Percentiles rank a stretch among this genome's conserved stretches.
Evolutionary conservation across 2,113 vertebrate genomes (phyloP).

Genomic region (Cottus gobio): DNA sequence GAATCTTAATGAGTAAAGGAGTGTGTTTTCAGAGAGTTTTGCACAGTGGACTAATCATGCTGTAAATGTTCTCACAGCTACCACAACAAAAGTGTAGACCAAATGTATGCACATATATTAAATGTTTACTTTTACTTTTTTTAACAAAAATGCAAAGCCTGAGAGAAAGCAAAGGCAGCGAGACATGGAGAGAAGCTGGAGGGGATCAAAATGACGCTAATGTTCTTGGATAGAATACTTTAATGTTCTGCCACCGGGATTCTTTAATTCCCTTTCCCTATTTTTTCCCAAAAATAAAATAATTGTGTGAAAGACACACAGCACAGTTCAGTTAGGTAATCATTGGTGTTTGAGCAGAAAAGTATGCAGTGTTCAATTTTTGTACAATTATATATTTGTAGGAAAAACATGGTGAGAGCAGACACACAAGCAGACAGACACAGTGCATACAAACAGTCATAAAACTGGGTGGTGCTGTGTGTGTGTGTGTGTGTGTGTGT

Average conservation of each 20-base stretch:
- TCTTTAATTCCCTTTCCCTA: constrained; percentile 22
- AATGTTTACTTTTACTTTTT: neutral
- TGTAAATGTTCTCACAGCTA: constrained; percentile 13
- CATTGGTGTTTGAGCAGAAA: neutral
- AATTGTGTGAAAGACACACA: constrained; percentile 7
- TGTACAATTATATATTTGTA: neutral
- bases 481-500: constrained; percentile 29
- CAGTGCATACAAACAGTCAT: constrained; percentile 35
- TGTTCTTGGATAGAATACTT: constrained; percentile 45
- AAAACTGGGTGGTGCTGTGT: constrained; percentile 48
- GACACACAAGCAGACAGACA: constrained; percentile 19
- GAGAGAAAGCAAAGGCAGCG: neutral
- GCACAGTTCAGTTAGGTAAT: neutral
- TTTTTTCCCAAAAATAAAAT: constrained; percentile 28
- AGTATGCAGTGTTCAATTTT: neutral
- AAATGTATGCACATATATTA: constrained; percentile 31
- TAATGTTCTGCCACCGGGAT: constrained; percentile 39
- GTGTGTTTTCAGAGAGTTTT: constrained; percentile 23
- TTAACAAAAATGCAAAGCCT: neutral
- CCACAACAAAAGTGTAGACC: neutral
- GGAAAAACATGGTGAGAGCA: neutral
- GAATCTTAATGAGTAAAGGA: constrained; percentile 30
- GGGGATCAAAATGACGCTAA: constrained; percentile 46
- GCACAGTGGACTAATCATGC: constrained; percentile 2
- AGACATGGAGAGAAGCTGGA: constrained; percentile 14